Evolutionary conservation across 2,888 invertebrate species (phyloP), one percentile per base, ranked within the genome.

Genomic region (Chironomus riparius): DNA sequence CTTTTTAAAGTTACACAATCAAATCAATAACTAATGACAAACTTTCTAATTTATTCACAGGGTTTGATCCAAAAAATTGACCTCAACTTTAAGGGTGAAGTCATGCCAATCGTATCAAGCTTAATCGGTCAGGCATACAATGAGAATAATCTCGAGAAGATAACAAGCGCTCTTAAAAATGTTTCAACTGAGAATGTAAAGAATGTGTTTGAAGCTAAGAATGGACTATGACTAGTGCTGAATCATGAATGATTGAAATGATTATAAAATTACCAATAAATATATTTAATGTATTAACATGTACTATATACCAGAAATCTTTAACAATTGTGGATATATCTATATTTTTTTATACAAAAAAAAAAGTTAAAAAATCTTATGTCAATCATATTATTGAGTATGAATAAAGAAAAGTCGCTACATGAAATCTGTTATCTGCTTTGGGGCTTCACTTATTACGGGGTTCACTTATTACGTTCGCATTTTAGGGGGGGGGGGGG

Each of bases 161-260:
- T 84, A 47, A 79, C 82, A 62, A 79, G 80, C 15, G 84, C 84
- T 1, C 78, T 84, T n/a, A 84, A 84, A 77, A 78, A 82, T 76
- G 83, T 82, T n/a, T 82, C 82, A 77, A 82, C 82, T n/a, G 82
- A 83, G 38, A 84, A 83, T 79, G 82, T 84, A 48, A 81, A 84
- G 78, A 83, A 83, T 79, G 83, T 83, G n/a, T 84, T 85, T 12
- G 15, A 74, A 68, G 22, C 28, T 76, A 83, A 77, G n/a, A 76
- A 83, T 78, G 82, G 83, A 48, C 80, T 83, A 28, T 82, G 80
- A 81, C 70, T 65, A 10, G 22, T 21, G 1, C 12, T 65, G 15
- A 62, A 62, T 62, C 62, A 62, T 24, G 21, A 22, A 13, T 65
- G 24, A 65, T 65, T 65, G 21, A 21, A 21, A 12, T 22, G 22